Evolutionary conservation across 53 echinoderm and acorn worm species (phyloP).

Genomic region (Holothuria scabra): DNA sequence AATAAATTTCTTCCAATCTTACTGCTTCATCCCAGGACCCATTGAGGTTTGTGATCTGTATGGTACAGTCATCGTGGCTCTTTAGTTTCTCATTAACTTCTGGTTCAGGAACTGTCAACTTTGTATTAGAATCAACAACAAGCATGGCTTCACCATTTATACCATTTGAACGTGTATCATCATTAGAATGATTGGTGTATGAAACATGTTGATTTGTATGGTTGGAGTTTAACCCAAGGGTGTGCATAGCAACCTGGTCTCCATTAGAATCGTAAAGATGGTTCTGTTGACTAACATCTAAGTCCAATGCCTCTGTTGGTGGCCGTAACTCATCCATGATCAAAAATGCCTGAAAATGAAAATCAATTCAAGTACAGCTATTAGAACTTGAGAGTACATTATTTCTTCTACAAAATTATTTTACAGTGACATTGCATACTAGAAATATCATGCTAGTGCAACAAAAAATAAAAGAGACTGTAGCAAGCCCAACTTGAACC

Average conservation of each 20-base stretch:
- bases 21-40: conserved; percentile 47
- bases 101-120: too few species aligned
- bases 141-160: background rate
- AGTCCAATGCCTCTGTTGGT: background rate
- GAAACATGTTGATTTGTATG: too few species aligned
- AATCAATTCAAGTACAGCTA: too few species aligned
- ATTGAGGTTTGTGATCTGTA: conserved; percentile 8
- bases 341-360: conserved; percentile 17
- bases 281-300: background rate
- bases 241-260: background rate
- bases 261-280: background rate
- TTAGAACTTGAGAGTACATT: too few species aligned
- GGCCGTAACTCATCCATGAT: conserved; percentile 23
- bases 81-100: too few species aligned
- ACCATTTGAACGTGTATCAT: too few species aligned
- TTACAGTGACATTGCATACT: too few species aligned
- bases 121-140: background rate
- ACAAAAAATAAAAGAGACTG: too few species aligned
- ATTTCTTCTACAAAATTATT: too few species aligned
- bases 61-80: background rate
- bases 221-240: background rate
- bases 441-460: too few species aligned
- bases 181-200: too few species aligned
- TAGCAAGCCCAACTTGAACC: too few species aligned
- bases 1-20: background rate